phyloP scores from a whole-genome alignment of 2,797 vertebrate genomes.

The Sorex maritimensis region DNA sequence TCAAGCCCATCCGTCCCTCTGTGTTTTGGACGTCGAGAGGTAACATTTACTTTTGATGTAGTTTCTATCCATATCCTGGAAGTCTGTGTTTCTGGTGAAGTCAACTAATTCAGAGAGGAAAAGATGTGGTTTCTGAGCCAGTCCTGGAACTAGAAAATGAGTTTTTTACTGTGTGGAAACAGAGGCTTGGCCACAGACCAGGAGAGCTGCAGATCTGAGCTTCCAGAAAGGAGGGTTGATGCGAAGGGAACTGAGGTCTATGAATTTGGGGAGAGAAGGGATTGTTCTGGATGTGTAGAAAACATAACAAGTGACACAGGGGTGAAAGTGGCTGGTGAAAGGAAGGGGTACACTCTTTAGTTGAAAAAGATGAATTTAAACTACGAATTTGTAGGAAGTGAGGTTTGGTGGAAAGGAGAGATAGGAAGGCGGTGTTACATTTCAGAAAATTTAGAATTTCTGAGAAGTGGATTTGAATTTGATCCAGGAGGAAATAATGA shows the following conservation, averaged over 20 bases:
- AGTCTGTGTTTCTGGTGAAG: slow-evolving; percentile 10
- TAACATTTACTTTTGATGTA: slow-evolving; percentile 4
- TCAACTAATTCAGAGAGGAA: slow-evolving; percentile 20
- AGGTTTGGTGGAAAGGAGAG: not conserved
- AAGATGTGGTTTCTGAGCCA: not conserved
- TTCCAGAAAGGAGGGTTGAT: not conserved
- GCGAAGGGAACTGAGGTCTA: not conserved
- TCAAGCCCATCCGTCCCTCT: not conserved
- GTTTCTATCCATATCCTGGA: not conserved
- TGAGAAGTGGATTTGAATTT: not conserved
- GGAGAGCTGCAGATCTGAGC: too few relatives aligned
- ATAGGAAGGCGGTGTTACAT: not conserved
- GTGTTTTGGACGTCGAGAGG: not conserved
- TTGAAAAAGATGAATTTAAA: not conserved
- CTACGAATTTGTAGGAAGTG: not conserved
- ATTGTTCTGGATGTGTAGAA: not conserved
- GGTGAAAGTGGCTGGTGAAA: not conserved
- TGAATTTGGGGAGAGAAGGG: not conserved
- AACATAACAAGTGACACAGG: not conserved
- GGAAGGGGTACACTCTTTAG: not conserved
- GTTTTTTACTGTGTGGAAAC: not conserved
- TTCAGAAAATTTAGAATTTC: slow-evolving; percentile 16
- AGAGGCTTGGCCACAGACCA: not conserved
- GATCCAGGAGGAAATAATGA: not conserved
- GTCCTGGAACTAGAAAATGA: slow-evolving; percentile 1